Percentiles rank a stretch among this genome's conserved stretches.
Conservation (phyloP, 2,113 vertebrate species). For the Thryonomys swinderianus region DNA sequence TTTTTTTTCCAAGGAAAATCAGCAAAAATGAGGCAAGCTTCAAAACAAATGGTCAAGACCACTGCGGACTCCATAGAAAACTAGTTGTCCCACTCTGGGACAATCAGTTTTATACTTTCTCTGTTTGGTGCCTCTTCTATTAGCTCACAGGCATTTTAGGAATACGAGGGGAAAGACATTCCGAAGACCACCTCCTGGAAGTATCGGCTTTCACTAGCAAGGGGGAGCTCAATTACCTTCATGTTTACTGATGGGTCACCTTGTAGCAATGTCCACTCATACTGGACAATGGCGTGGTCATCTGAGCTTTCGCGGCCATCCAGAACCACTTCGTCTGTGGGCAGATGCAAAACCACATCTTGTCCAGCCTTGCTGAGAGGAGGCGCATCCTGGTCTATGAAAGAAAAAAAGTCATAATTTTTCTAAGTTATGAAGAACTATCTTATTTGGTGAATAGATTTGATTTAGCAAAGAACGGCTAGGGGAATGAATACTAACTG, state of each 20-base stretch:
- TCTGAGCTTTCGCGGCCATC: conserved; percentile 96
- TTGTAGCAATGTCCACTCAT: conserved; percentile 93
- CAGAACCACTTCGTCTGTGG: conserved; percentile 93
- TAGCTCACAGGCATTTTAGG: not conserved
- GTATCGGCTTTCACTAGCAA: not conserved
- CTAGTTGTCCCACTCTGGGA: not conserved
- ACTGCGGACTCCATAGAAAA: not conserved
- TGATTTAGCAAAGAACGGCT: not conserved
- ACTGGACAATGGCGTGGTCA: conserved; percentile 91
- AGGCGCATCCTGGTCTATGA: conserved; percentile 89
- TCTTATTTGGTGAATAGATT: not conserved
- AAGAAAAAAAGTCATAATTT: conserved; percentile 44
- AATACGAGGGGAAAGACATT: not conserved
- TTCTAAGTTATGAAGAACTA: not conserved
- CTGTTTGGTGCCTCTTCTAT: not conserved
- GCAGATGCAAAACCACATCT: conserved; percentile 94
- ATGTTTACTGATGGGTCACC: conserved; percentile 92
- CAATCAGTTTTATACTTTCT: not conserved
- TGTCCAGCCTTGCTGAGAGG: conserved; percentile 93
- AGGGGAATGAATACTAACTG: not conserved
- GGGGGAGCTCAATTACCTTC: conserved; percentile 88
- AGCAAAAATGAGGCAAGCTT: not conserved
- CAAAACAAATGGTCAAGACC: not conserved
- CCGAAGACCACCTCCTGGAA: not conserved
- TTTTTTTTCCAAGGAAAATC: not conserved